A percentile compares a stretch with the other conserved stretches of the same genome.
These are phyloP conservation scores for Nilaparvata lugens DNA, from an alignment of 1,140 invertebrate species.

Conservation along the genomic window DNA sequence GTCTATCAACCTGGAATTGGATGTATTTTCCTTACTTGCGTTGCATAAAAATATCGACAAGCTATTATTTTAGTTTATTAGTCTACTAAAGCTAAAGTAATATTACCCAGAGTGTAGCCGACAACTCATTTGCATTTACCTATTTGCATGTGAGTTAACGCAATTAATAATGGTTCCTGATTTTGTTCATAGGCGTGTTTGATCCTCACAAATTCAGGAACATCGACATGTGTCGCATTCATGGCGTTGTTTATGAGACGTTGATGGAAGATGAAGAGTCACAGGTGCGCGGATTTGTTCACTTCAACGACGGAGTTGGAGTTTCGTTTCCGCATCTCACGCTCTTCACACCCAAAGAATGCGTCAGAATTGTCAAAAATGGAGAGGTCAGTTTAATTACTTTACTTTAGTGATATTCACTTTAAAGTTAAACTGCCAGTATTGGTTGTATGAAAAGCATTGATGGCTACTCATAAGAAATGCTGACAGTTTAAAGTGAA, in stretches of 20 bases:
- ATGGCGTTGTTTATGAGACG: conserved; percentile 67
- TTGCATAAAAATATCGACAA: too few species aligned
- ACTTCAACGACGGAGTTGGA: conserved; percentile 60
- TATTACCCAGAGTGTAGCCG: too few species aligned
- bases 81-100: too few species aligned
- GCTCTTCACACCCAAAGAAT: conserved; percentile 64
- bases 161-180: not conserved
- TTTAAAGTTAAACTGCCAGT: too few species aligned
- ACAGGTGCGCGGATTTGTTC: conserved; percentile 61
- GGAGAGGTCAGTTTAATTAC: conserved; percentile 47
- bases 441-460: conserved; percentile 5
- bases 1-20: too few species aligned
- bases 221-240: conserved; percentile 67
- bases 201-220: conserved; percentile 68
- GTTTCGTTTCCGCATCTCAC: conserved; percentile 65
- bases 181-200: conserved; percentile 52
- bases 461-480: too few species aligned
- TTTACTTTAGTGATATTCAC: too few species aligned
- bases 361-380: conserved; percentile 67
- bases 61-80: too few species aligned
- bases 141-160: too few species aligned
- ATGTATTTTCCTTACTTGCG: too few species aligned
- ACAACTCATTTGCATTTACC: too few species aligned
- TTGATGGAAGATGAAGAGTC: conserved; percentile 73
- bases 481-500: too few species aligned